phyloP scores from a whole-genome alignment of 2,113 vertebrate species.

The Sclerurus mexicanus region DNA sequence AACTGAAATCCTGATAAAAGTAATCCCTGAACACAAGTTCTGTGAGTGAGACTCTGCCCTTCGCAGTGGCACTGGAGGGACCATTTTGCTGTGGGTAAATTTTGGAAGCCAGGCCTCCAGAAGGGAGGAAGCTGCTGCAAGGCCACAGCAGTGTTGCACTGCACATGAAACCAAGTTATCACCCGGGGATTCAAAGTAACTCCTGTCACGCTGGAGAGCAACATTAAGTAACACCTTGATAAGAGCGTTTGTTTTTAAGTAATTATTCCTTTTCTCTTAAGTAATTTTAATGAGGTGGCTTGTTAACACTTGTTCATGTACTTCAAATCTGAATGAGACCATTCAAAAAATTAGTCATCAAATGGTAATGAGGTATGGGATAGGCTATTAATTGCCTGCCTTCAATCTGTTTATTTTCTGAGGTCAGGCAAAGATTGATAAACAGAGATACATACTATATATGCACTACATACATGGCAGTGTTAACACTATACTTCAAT shows the following conservation, averaged over 20 bases:
- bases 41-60: neutral
- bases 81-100: neutral
- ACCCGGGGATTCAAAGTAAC: neutral
- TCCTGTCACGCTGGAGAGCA: neutral
- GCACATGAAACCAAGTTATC: neutral
- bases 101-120: neutral
- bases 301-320: neutral
- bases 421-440: neutral
- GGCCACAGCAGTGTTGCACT: neutral
- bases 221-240: neutral
- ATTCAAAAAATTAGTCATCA: conserved; percentile 26
- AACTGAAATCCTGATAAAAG: neutral
- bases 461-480: neutral
- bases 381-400: conserved; percentile 8
- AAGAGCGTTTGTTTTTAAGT: neutral
- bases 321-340: neutral
- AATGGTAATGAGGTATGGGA: neutral
- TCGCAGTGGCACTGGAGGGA: neutral
- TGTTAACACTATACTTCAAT: neutral
- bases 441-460: neutral
- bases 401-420: conserved; percentile 4
- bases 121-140: neutral
- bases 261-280: neutral
- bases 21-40: neutral
- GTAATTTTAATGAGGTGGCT: neutral